phyloP scores from a whole-genome alignment of 2,888 invertebrate species.

The Ichneumoninae sp. region DNA sequence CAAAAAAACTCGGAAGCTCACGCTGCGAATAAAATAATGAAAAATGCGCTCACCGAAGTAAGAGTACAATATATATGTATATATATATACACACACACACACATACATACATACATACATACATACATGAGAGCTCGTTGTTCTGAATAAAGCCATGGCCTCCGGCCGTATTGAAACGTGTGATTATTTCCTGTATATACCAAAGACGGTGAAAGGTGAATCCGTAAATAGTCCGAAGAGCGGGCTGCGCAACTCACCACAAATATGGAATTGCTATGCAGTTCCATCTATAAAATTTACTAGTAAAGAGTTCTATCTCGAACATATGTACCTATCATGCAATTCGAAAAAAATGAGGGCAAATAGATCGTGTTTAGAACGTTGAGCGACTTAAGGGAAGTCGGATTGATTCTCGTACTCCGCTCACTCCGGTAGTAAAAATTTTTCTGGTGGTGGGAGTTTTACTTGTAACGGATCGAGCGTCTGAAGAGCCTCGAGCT shows the following conservation, averaged over 20 bases:
- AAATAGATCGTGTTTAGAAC: slow-evolving; percentile 17
- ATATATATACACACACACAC: background rate
- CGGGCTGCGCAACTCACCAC: background rate
- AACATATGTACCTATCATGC: background rate
- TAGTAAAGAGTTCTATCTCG: background rate
- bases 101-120: background rate
- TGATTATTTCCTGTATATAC: slow-evolving; percentile 49
- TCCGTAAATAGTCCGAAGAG: slow-evolving; percentile 43
- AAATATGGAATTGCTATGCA: slow-evolving; percentile 37
- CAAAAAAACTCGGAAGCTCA: slow-evolving; percentile 3
- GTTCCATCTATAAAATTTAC: slow-evolving; percentile 24
- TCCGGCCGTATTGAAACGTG: slow-evolving; percentile 46
- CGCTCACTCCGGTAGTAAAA: background rate
- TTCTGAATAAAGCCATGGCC: slow-evolving; percentile 12
- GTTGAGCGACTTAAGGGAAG: background rate
- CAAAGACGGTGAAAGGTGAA: slow-evolving; percentile 59
- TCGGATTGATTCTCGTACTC: slow-evolving; percentile 12
- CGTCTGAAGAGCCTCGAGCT: slow-evolving; percentile 3
- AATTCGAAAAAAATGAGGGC: background rate
- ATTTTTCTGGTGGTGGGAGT: slow-evolving; percentile 13
- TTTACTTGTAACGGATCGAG: slow-evolving; percentile 3
- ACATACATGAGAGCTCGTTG: background rate
- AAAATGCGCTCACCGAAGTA: slow-evolving; percentile 13
- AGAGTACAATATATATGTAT: background rate
- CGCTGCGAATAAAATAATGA: slow-evolving; percentile 13